phyloP scores from a whole-genome alignment of 1,140 invertebrate species.

The Apis cerana region DNA sequence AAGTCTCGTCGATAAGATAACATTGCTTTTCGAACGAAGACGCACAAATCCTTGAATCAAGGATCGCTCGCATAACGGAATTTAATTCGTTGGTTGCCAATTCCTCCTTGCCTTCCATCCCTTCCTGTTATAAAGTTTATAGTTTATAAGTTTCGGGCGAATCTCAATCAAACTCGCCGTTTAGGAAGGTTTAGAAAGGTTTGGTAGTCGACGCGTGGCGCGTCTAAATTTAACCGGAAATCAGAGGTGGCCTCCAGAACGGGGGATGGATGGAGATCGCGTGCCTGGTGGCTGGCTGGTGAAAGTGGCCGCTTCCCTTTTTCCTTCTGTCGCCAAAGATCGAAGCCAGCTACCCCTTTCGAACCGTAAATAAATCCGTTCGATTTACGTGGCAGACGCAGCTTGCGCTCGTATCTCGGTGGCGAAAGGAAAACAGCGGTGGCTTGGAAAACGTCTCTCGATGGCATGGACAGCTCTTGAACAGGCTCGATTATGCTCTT shows the following conservation, averaged over 20 bases:
- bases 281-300: conserved; percentile 30
- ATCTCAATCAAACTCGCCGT: not conserved
- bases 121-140: no score
- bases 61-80: not conserved
- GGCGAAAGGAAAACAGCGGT: conserved; percentile 45
- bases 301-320: conserved; percentile 43
- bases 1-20: not conserved
- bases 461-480: not conserved
- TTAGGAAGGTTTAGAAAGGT: no score
- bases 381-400: conserved; percentile 56
- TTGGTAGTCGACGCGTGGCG: not conserved
- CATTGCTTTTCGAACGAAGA: not conserved
- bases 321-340: conserved; percentile 50
- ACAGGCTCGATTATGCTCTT: conserved; percentile 25
- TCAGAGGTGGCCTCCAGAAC: conserved; percentile 26
- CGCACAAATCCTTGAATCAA: not conserved
- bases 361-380: conserved; percentile 57
- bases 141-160: not conserved
- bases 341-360: conserved; percentile 47
- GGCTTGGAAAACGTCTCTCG: conserved; percentile 44
- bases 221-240: conserved; percentile 57
- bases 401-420: conserved; percentile 8
- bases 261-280: conserved; percentile 23
- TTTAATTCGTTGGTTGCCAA: conserved; percentile 12
- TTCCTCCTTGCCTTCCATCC: not conserved